Evolutionary conservation across 1,140 invertebrate genomes (phyloP).

Genomic region (Zaprionus taronus): DNA sequence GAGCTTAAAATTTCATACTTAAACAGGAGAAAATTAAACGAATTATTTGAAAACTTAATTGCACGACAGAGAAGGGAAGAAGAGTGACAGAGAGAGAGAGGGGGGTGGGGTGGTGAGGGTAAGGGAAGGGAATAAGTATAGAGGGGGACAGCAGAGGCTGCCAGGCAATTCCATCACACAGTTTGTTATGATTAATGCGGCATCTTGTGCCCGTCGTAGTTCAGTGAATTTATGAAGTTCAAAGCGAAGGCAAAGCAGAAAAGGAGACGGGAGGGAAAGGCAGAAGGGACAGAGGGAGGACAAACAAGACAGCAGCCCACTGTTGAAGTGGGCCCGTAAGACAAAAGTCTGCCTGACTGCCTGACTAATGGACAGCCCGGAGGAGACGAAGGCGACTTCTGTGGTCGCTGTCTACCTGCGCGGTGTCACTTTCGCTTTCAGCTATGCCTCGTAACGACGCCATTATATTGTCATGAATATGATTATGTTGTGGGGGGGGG

Average conservation of each 20-base stretch:
- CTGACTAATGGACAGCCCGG: slow-evolving; percentile 62
- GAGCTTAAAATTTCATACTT: not conserved
- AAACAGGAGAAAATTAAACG: not conserved
- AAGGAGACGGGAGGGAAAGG: not conserved
- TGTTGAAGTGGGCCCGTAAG: not conserved
- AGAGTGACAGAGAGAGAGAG: not conserved
- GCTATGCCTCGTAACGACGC: slow-evolving; percentile 62
- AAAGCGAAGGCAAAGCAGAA: slow-evolving; percentile 22
- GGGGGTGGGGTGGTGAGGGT: too few relatives aligned
- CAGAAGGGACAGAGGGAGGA: not conserved
- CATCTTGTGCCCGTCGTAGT: slow-evolving; percentile 30
- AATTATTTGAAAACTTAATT: slow-evolving; percentile 12
- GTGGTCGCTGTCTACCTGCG: slow-evolving; percentile 17
- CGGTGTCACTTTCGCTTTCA: slow-evolving; percentile 22
- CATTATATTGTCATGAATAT: slow-evolving; percentile 79
- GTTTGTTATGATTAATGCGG: slow-evolving; percentile 59
- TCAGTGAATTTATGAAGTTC: slow-evolving; percentile 56
- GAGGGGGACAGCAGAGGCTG: not conserved
- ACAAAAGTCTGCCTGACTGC: slow-evolving; percentile 11
- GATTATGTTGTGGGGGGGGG: slow-evolving; percentile 46
- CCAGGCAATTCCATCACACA: slow-evolving; percentile 19
- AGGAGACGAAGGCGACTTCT: slow-evolving; percentile 43
- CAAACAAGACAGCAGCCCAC: too few relatives aligned
- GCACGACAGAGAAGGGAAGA: not conserved
- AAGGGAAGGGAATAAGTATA: not conserved